Evolutionary conservation across 2,113 vertebrate genomes (phyloP).

Genomic region (Seriola quinqueradiata): DNA sequence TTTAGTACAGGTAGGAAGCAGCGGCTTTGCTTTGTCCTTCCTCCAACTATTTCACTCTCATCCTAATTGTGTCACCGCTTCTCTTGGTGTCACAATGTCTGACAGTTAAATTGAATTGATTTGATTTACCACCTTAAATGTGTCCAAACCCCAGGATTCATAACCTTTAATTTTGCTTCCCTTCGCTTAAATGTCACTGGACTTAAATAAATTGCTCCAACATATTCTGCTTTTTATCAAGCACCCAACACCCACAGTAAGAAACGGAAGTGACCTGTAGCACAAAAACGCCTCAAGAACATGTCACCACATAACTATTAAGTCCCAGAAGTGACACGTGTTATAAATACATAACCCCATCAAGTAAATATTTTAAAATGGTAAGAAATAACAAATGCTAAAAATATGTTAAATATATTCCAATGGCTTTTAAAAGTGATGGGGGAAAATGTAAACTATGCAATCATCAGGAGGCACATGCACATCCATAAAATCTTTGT

Average conservation of each 20-base stretch:
- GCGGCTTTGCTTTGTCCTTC: background rate
- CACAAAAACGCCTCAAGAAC: no score
- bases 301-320: background rate
- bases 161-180: background rate
- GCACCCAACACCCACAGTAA: background rate
- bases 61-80: background rate
- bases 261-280: background rate
- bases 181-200: background rate
- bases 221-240: background rate
- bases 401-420: background rate
- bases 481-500: background rate
- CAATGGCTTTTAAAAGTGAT: no score
- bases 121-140: constrained; percentile 2
- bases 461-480: no score
- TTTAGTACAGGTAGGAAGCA: constrained; percentile 87
- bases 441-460: no score
- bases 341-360: background rate
- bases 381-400: background rate
- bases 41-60: background rate
- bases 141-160: background rate
- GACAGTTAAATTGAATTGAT: background rate
- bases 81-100: background rate
- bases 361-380: background rate
- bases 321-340: background rate
- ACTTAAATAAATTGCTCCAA: background rate